Conservation (phyloP, 2,113 vertebrate genomes). For the Anser cygnoides region DNA sequence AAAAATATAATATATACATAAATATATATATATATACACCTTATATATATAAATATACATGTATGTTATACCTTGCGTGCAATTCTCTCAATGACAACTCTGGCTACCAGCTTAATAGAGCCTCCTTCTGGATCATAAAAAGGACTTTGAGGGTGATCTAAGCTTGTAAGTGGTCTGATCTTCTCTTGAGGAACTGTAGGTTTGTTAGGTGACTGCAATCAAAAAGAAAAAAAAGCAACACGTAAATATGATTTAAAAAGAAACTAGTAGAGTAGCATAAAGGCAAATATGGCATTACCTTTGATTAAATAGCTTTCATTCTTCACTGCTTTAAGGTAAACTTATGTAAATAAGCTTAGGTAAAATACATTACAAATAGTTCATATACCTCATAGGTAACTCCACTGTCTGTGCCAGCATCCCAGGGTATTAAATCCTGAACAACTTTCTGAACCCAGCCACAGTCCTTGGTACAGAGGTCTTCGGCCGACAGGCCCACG, state of each 20-base stretch:
- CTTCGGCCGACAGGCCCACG: slow-evolving; percentile 93
- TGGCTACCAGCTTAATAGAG: slow-evolving; percentile 92
- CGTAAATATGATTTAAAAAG: not conserved
- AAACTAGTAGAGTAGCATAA: not conserved
- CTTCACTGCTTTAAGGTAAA: not conserved
- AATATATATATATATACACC: no score
- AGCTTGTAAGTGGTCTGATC: slow-evolving; percentile 94
- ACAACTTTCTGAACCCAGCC: slow-evolving; percentile 95
- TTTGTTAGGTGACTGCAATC: slow-evolving; percentile 91
- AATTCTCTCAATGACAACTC: slow-evolving; percentile 94
- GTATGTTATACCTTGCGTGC: slow-evolving; percentile 89
- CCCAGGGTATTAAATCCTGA: slow-evolving; percentile 98
- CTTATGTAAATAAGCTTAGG: not conserved
- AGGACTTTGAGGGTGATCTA: slow-evolving; percentile 98
- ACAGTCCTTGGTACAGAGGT: slow-evolving; percentile 97
- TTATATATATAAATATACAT: not conserved
- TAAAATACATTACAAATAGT: not conserved
- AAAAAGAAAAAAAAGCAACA: not conserved
- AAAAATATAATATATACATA: no score
- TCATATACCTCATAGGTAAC: slow-evolving; percentile 90
- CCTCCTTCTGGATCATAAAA: slow-evolving; percentile 98
- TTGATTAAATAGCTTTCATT: not conserved
- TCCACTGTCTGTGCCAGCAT: slow-evolving; percentile 94
- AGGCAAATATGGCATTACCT: accelerated
- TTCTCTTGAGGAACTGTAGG: slow-evolving; percentile 89